Evolutionary conservation across 2,797 vertebrate species (phyloP).

Genomic region (Enoplosus armatus): DNA sequence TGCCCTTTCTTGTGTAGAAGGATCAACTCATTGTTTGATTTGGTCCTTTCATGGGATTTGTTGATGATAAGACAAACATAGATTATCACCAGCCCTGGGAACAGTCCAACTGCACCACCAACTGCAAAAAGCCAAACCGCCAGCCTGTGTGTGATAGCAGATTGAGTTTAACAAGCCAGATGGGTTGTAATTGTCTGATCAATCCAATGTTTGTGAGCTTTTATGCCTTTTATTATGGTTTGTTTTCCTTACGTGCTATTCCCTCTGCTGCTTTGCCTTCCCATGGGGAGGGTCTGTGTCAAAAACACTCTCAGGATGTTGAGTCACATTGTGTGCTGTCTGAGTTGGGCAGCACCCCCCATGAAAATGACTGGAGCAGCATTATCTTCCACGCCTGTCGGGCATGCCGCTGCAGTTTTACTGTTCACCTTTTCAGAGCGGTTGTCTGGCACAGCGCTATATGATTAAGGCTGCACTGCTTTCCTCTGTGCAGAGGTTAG

Average conservation of each 20-base stretch:
- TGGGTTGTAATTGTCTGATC: slow-evolving; percentile 98
- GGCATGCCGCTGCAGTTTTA: slow-evolving; percentile 72
- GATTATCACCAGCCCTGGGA: slow-evolving; percentile 47
- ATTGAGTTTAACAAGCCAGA: slow-evolving; percentile 99
- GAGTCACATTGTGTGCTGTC: slow-evolving; percentile 47
- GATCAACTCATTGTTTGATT: slow-evolving; percentile 2
- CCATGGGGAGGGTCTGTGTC: slow-evolving; percentile 81
- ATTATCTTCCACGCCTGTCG: slow-evolving; percentile 64
- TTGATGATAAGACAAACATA: slow-evolving; percentile 19
- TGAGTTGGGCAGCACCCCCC: slow-evolving; percentile 58
- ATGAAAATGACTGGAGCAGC: slow-evolving; percentile 65
- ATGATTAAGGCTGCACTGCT: slow-evolving; percentile 67
- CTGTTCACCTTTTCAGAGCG: slow-evolving; percentile 66
- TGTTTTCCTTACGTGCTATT: slow-evolving; percentile 93
- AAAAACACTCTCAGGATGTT: slow-evolving; percentile 64
- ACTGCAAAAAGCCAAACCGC: slow-evolving; percentile 55
- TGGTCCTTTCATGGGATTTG: neutral
- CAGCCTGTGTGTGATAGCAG: slow-evolving; percentile 89
- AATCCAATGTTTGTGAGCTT: slow-evolving; percentile 97
- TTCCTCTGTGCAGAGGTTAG: slow-evolving; percentile 48
- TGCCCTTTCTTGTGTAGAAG: neutral
- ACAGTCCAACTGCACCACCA: slow-evolving; percentile 58
- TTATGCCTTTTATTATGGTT: slow-evolving; percentile 96
- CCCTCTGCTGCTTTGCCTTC: slow-evolving; percentile 82
- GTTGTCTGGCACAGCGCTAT: slow-evolving; percentile 53